A percentile compares a stretch with the other conserved stretches of the same genome.
phyloP scores from a whole-genome alignment of 2,888 invertebrate genomes.

The Tineola bisselliella region DNA sequence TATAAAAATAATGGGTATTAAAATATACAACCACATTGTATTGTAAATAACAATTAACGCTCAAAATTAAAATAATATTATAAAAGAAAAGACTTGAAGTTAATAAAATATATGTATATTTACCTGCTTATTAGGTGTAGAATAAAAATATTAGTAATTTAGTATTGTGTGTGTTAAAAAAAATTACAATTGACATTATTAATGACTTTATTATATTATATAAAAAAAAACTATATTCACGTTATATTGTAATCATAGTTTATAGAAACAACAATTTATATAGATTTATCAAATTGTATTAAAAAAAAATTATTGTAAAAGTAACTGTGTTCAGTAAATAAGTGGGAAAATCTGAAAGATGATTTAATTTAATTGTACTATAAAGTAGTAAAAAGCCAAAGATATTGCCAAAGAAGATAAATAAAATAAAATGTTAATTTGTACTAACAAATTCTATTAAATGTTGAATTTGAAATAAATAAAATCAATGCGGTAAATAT shows the following conservation, averaged over 20 bases:
- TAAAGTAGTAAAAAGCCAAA: neutral
- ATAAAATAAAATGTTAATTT: too few species aligned
- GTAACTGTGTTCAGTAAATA: conserved; percentile 53
- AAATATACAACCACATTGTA: conserved; percentile 46
- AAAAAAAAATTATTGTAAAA: conserved; percentile 30
- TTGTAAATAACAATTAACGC: conserved; percentile 9
- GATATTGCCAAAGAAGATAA: neutral
- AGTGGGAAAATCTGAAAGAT: neutral
- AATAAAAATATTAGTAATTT: neutral
- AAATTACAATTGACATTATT: neutral
- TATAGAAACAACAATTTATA: conserved; percentile 2
- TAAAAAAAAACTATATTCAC: conserved; percentile 17
- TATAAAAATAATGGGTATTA: conserved; percentile 44
- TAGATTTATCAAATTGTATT: conserved; percentile 33
- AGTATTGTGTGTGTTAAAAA: conserved; percentile 8
- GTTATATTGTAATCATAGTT: conserved; percentile 3
- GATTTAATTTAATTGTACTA: neutral
- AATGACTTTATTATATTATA: conserved; percentile 4
- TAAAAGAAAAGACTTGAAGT: conserved; percentile 13
- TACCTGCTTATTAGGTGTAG: conserved; percentile 27
- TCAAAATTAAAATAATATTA: conserved; percentile 5
- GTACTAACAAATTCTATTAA: too few species aligned
- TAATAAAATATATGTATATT: conserved; percentile 12
- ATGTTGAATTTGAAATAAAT: neutral
- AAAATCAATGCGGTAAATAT: neutral